Evolutionary conservation across 2,797 vertebrate genomes (phyloP).

Genomic region (Cercopithecus mitis): DNA sequence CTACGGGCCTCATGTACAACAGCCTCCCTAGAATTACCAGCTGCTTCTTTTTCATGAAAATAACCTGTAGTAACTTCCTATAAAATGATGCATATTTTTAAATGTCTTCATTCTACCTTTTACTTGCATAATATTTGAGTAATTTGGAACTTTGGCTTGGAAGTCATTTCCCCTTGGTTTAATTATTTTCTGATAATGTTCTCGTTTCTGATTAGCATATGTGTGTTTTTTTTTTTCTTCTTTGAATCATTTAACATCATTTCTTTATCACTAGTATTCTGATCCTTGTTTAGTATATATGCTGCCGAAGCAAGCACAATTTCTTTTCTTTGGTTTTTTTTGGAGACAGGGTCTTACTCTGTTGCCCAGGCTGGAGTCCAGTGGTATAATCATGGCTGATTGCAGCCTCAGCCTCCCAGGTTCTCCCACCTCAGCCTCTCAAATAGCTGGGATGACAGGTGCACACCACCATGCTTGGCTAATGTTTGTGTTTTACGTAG

Average conservation of each 20-base stretch:
- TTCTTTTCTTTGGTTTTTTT: background rate
- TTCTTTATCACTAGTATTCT: background rate
- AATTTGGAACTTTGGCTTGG: background rate
- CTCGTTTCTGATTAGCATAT: background rate
- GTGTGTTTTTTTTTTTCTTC: background rate
- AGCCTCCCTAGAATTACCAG: too few species aligned
- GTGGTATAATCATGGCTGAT: too few species aligned
- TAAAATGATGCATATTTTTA: background rate
- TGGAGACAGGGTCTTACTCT: background rate
- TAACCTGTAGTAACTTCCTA: background rate
- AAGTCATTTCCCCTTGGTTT: background rate
- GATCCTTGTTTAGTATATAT: background rate
- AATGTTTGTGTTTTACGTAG: background rate
- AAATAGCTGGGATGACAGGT: background rate
- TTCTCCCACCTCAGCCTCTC: background rate
- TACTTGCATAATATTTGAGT: background rate
- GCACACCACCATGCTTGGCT: background rate
- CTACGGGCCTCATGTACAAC: fast-evolving
- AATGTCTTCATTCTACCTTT: background rate
- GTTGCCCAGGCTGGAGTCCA: background rate
- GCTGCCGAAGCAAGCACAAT: background rate
- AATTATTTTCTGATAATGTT: background rate
- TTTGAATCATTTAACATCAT: background rate
- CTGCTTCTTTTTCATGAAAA: background rate
- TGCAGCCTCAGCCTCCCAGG: background rate